Base-by-base conservation (phyloP, 2,888 invertebrate genomes). In the Malthinus flaveolus region DNA sequence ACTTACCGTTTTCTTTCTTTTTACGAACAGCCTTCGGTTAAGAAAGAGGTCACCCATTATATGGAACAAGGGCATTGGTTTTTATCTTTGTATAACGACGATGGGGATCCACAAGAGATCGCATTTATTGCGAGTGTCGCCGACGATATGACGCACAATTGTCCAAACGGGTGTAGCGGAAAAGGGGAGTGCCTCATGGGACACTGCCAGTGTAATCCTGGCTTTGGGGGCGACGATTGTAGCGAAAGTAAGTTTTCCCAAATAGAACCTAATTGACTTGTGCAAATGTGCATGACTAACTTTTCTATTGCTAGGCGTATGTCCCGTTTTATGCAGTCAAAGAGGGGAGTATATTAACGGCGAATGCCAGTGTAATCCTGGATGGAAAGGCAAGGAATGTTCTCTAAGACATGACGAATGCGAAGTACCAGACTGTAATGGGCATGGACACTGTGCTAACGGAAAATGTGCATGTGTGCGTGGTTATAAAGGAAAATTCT, bases 311-410 rank as follows among this genome's bases (percentile, higher is more conserved):
- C 59, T 72, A 93, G 93, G 90, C 80, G 93, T 96, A 35, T 99
- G 98, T 74, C 98, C 98, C 48, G 94, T 97, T 3, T 81, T 99
- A 50, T 99, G 99, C 82, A 95, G 91, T 73, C 97, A 97, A 75
- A 90, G 95, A 65, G 99, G 99, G 33, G 93, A 96, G 76, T 98
- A 97, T 79, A 92, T 93, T 68, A 93, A 95, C 73, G 97, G 98
- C 36, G 91, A 93, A 78, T 99, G 98, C 76, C 92, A 94, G 73
- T 99, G 98, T 79, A 95, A 97, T 79, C 92, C 94, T 2, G 97
- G 97, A 45, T 99, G 97, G 97, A 98, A 97, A 80, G 98, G 98
- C 67, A 92, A 92, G 73, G 98, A 99, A 79, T 99, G 99, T 78
- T 93, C 94, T 44, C 81, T 97, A 67, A 85, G 95, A 37, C 94